A percentile compares a stretch with the other conserved stretches of the same genome.
Conservation (phyloP, 2,888 invertebrate genomes). For the Liodrosophila aerea region DNA sequence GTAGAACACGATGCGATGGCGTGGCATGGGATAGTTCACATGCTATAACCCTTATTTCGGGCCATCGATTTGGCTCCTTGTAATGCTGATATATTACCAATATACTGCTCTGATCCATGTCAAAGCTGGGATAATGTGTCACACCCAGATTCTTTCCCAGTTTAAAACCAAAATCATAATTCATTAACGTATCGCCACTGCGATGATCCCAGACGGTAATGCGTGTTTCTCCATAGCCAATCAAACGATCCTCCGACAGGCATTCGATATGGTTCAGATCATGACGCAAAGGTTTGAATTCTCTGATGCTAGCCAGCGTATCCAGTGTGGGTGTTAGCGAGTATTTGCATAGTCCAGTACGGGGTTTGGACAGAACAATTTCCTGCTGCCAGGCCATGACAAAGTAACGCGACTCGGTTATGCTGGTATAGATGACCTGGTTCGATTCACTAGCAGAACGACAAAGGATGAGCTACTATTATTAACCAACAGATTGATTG, state of each 20-base stretch:
- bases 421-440: slow-evolving; percentile 78
- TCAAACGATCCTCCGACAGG: slow-evolving; percentile 79
- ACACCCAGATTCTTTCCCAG: slow-evolving; percentile 79
- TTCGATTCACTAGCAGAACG: slow-evolving; percentile 68
- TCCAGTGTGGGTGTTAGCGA: slow-evolving; percentile 81
- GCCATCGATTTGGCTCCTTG: slow-evolving; percentile 27
- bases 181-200: slow-evolving; percentile 81
- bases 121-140: slow-evolving; percentile 76
- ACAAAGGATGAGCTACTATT: too few relatives aligned
- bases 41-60: slow-evolving; percentile 76
- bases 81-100: slow-evolving; percentile 71
- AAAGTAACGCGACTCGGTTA: slow-evolving; percentile 81
- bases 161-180: slow-evolving; percentile 78
- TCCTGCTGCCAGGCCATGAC: slow-evolving; percentile 82
- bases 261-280: slow-evolving; percentile 79
- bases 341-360: slow-evolving; percentile 81
- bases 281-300: slow-evolving; percentile 80
- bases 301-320: slow-evolving; percentile 81
- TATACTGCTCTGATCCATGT: slow-evolving; percentile 77
- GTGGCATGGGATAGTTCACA: slow-evolving; percentile 77
- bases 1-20: slow-evolving; percentile 78
- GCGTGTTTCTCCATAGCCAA: slow-evolving; percentile 80
- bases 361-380: slow-evolving; percentile 67
- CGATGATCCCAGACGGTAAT: slow-evolving; percentile 82
- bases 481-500: neutral